Evolutionary conservation across 2,113 vertebrate species (phyloP), one percentile per base, ranked within the genome.

Genomic region (Sylvietta virens): DNA sequence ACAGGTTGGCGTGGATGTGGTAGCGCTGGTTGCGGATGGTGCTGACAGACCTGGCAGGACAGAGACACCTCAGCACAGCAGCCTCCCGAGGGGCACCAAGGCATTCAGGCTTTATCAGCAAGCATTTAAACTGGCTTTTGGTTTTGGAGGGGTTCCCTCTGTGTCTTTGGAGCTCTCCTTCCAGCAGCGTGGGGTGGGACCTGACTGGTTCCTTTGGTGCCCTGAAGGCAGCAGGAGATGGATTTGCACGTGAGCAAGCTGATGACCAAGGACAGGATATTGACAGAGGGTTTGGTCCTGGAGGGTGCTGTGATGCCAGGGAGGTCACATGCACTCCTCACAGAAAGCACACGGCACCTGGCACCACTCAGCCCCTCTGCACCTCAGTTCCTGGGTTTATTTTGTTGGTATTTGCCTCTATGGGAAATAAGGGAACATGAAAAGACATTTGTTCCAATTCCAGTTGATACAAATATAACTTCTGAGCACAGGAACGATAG

Each of bases 1-100:
- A 99, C 87, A 99, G 97, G 95, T 99, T 99, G 97, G 99, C 99
- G 1, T 99, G 99, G 96, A 99, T 99, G 95, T 99, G 99, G 96
- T 99, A 99, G 58, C 99, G 98, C 81, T 99, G 99, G 97, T 99
- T 99, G 60, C 98, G 98, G 70, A 99, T 99, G 93, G 99, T 99
- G 92, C 98, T 99, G 64, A 99, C 99, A 13, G 99, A 99, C 71
- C 99, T 99, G 96, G 96, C 81, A 33, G 60, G 30, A 71, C 30
- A 87, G 30, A 64, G 14, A 5, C 20, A 24, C 17, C 54, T 77
- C 10, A 62, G 57, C 57, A 5, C 8, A 3, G 71, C 40, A 9
- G 39, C 45, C 4, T 23, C 24, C n/a, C n/a, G n/a, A n/a, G 2
- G 17, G 13, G n/a, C 24, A 47, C 18, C 8, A 4, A n/a, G 21